Evolutionary conservation across 2,888 invertebrate genomes (phyloP).

Genomic region (Gymnocheta viridis): DNA sequence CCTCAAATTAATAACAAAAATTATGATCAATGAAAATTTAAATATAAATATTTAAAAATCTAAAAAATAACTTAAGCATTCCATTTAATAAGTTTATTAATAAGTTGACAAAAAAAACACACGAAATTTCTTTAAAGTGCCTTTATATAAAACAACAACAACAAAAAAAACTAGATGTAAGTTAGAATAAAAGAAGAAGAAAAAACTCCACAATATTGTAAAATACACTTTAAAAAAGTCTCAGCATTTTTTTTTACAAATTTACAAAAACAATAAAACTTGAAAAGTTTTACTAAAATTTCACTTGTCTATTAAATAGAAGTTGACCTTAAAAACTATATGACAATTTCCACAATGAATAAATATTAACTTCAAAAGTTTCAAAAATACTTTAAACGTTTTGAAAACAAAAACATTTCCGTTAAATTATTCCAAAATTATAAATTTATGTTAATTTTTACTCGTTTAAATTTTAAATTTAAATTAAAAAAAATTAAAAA

Average conservation of each 20-base stretch:
- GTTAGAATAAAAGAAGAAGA: conserved; percentile 4
- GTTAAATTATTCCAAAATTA: conserved; percentile 34
- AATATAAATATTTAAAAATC: conserved; percentile 24
- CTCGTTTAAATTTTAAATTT: conserved; percentile 46
- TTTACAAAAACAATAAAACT: conserved; percentile 38
- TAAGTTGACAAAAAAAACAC: conserved; percentile 16
- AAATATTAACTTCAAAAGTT: conserved; percentile 52
- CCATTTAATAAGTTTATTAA: conserved; percentile 46
- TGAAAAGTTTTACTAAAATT: conserved; percentile 50
- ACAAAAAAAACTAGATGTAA: conserved; percentile 45
- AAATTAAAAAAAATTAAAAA: conserved; percentile 39
- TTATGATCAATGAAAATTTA: conserved; percentile 49
- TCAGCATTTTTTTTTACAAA: conserved; percentile 12
- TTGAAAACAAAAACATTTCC: conserved; percentile 35
- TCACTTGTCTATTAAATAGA: conserved; percentile 44
- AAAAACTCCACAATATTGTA: conserved; percentile 10
- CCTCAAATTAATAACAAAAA: conserved; percentile 61
- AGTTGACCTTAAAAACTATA: conserved; percentile 12
- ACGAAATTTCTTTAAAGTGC: conserved; percentile 65
- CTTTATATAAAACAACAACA: conserved; percentile 60
- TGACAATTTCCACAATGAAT: neutral
- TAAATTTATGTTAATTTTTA: conserved; percentile 14
- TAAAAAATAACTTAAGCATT: conserved; percentile 56
- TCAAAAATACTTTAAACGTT: conserved; percentile 30
- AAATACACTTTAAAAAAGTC: conserved; percentile 51